These are phyloP conservation scores for Muraenolepis orangiensis DNA, from an alignment of 2,797 vertebrate genomes.

Conservation along the genomic window DNA sequence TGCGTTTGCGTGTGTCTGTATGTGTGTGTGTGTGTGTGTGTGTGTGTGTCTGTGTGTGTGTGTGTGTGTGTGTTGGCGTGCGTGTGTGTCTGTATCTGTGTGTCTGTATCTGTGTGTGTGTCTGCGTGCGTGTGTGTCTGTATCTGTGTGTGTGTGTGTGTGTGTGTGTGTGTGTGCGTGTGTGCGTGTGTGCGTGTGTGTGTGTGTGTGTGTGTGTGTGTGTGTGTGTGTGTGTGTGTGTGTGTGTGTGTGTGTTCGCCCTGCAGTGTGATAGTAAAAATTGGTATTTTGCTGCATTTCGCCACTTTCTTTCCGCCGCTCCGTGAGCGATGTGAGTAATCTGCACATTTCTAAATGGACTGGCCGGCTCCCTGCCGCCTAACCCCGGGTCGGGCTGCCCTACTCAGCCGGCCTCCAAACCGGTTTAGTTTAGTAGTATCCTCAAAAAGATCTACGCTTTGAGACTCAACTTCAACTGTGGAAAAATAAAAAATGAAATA, in stretches of 20 bases:
- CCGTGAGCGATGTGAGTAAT: too few relatives aligned
- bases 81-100: background rate
- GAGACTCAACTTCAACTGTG: too few relatives aligned
- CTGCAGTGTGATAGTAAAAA: too few relatives aligned
- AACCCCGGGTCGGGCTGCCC: too few relatives aligned
- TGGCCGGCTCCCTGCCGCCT: too few relatives aligned
- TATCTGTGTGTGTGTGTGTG: background rate
- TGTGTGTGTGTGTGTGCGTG: background rate
- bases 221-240: background rate
- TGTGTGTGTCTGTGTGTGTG: slow-evolving; percentile 3
- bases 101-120: background rate
- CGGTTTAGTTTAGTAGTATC: too few relatives aligned
- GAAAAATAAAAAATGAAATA: too few relatives aligned
- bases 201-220: background rate
- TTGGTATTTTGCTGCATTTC: too few relatives aligned
- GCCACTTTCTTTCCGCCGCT: too few relatives aligned
- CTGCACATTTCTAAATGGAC: too few relatives aligned
- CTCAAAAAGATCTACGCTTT: too few relatives aligned
- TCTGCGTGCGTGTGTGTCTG: background rate
- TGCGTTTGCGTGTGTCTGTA: background rate
- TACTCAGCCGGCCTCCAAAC: too few relatives aligned
- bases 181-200: background rate
- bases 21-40: slow-evolving; percentile 13
- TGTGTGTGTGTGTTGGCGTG: background rate
- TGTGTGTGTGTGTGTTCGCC: slow-evolving; percentile 1